phyloP scores from a whole-genome alignment of 2,888 invertebrate genomes.

The Micoletzkya japonica region DNA sequence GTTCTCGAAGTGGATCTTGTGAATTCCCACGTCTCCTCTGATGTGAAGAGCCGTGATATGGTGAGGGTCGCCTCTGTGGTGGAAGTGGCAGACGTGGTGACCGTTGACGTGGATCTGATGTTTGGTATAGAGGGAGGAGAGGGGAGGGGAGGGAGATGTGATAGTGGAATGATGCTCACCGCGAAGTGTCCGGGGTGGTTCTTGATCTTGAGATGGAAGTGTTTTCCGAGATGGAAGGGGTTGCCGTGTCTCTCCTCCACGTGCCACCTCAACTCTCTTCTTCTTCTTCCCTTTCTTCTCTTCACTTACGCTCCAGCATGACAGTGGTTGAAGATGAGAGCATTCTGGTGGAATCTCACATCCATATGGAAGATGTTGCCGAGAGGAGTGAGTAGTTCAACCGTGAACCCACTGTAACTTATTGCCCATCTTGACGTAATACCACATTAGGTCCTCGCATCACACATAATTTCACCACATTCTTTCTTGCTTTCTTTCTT shows the following conservation, averaged over 20 bases:
- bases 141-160: not conserved
- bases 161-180: not conserved
- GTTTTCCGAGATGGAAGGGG: conserved; percentile 20
- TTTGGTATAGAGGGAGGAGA: not conserved
- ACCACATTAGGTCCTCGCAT: not conserved
- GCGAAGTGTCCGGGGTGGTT: conserved; percentile 26
- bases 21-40: conserved; percentile 22
- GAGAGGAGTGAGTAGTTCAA: conserved; percentile 21
- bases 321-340: conserved; percentile 21
- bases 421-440: not conserved
- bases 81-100: conserved; percentile 21
- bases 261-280: conserved; percentile 16
- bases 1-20: conserved; percentile 30
- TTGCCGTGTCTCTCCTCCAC: conserved; percentile 2
- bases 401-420: conserved; percentile 15
- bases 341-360: conserved; percentile 23
- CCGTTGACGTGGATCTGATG: conserved; percentile 24
- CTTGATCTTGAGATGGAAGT: conserved; percentile 29
- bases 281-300: not conserved
- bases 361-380: conserved; percentile 21
- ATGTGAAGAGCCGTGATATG: conserved; percentile 24
- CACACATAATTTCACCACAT: not conserved
- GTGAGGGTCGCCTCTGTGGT: conserved; percentile 27
- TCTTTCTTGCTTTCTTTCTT: not conserved
- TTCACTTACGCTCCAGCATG: not conserved